Evolutionary conservation across 1,140 invertebrate species (phyloP), one percentile per base, ranked within the genome.

Genomic region (Phocides pigmalion): DNA sequence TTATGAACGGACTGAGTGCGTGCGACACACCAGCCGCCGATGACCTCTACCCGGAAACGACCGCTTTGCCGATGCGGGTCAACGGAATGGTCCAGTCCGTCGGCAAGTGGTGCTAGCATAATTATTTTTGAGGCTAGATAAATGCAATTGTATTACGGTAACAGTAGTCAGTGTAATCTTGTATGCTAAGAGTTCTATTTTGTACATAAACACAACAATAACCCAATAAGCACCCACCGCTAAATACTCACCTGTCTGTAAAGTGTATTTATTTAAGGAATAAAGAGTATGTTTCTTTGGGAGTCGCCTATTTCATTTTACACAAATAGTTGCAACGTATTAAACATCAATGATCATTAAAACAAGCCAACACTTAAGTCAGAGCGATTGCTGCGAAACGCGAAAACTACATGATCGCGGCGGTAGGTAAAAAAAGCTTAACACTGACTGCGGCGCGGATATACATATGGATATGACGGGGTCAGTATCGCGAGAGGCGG

Each of bases 21-120:
- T 76, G 78, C 50, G 73, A 76, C n/a, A 28, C 84, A 9, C 84
- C 87, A 2, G 81, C 83, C 6, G 87, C 87, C 1, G 87, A 90
- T 44, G 76, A 80, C 62, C 66, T 90, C 16, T 90, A 89, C 62
- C 84, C 84, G 0, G 82, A 83, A n/a, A 63, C 63, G 19, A 62
- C 72, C 11, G 79, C 80, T 56, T 41, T 71, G 65, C 71, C 75
- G 15, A 19, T 44, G 9, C 62, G 77, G 9, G 49, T 63, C 9
- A 81, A 76, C 41, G 62, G 74, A 3, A 47, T 64, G 14, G 47
- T 59, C 6, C 66, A 70, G 2, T 46, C 66, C 20, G 50, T 67
- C 25, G 68, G 72, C 49, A 81, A 82, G 51, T 87, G 84, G 86
- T 89, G 84, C 72, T 87, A 78, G 59, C 59, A 3, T 4, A 6